phyloP scores from a whole-genome alignment of 2,797 vertebrate genomes.

The Streptopelia turtur region DNA sequence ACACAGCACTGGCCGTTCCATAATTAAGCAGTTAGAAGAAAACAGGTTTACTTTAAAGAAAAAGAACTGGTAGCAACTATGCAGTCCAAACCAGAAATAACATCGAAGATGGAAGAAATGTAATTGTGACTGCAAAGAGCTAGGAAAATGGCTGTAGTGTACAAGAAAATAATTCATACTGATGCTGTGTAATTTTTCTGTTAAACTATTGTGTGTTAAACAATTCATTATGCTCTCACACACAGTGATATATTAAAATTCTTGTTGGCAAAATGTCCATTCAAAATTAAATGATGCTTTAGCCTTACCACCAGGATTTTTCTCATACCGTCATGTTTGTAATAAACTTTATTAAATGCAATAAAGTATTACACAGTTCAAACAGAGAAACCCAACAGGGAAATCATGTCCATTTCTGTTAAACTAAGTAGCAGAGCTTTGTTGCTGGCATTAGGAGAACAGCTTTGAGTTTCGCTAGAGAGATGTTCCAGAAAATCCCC shows the following conservation, averaged over 20 bases:
- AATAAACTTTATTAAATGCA: slow-evolving; percentile 34
- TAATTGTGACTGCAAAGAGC: background rate
- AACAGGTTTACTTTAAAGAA: background rate
- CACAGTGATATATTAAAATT: background rate
- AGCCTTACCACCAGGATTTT: background rate
- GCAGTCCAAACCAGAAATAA: background rate
- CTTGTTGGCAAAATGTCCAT: background rate
- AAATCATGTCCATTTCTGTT: slow-evolving; percentile 45
- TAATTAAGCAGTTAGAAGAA: background rate
- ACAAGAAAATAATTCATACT: background rate
- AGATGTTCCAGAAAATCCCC: slow-evolving; percentile 35
- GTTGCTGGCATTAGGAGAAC: background rate
- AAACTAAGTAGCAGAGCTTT: slow-evolving; percentile 36
- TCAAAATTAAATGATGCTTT: slow-evolving; percentile 36
- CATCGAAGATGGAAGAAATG: fast-evolving
- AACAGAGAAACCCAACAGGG: slow-evolving; percentile 32
- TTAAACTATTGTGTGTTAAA: background rate
- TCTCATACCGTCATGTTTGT: background rate
- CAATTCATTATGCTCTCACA: background rate
- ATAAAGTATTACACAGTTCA: slow-evolving; percentile 43
- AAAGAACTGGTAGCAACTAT: background rate
- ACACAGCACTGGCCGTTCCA: background rate
- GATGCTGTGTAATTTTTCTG: background rate
- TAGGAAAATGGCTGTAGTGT: background rate
- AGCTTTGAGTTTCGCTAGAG: background rate